Conservation (phyloP, 2,797 vertebrate species). For the Cryptoprocta ferox region DNA sequence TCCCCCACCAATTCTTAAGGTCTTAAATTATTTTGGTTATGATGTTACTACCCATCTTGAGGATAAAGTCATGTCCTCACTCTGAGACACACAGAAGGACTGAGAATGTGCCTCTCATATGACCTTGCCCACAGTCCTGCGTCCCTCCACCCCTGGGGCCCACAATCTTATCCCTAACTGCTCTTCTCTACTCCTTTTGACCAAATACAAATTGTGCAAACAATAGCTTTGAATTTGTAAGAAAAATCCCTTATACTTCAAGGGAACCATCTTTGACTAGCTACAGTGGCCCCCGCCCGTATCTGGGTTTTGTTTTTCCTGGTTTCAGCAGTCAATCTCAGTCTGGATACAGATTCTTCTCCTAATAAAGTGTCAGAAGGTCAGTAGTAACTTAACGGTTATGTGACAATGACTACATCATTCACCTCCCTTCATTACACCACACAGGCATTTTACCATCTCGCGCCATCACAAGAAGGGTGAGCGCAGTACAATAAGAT, state of each 20-base stretch:
- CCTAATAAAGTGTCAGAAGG: neutral
- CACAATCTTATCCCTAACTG: no score
- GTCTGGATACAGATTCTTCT: neutral
- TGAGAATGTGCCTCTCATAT: neutral
- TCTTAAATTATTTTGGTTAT: neutral
- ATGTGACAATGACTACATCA: neutral
- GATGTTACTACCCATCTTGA: neutral
- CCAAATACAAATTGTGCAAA: neutral
- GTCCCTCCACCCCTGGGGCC: no score
- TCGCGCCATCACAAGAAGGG: neutral
- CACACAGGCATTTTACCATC: neutral
- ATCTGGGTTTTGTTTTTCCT: neutral
- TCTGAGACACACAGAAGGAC: neutral
- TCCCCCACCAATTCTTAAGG: neutral
- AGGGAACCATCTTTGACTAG: neutral
- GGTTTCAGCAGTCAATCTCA: neutral
- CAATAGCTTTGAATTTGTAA: neutral
- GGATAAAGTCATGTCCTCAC: neutral
- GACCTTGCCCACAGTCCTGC: accelerated
- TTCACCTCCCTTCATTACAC: neutral
- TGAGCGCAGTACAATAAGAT: neutral
- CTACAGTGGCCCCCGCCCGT: neutral
- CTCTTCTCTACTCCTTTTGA: neutral
- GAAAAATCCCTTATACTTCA: neutral
- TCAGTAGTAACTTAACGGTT: no score